phyloP scores from a whole-genome alignment of 2,113 vertebrate species.

The Tupaia chinensis region DNA sequence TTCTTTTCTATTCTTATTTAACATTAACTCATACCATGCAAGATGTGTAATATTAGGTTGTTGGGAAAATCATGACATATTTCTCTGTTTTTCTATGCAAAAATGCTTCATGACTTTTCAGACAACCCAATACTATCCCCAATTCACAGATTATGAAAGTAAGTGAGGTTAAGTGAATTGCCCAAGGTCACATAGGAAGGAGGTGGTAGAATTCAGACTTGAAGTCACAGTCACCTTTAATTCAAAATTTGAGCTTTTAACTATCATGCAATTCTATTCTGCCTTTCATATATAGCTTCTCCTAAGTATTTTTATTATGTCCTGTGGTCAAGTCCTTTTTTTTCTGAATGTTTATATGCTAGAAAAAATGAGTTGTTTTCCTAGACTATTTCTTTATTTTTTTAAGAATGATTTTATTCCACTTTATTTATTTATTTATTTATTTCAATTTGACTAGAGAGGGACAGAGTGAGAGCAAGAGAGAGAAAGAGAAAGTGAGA shows the following conservation, averaged over 20 bases:
- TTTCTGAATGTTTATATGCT: background rate
- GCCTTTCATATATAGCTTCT: background rate
- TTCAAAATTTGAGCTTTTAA: background rate
- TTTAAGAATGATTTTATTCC: too few relatives aligned
- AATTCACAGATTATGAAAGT: slow-evolving; percentile 30
- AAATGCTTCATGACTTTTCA: too few relatives aligned
- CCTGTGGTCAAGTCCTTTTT: background rate
- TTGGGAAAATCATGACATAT: too few relatives aligned
- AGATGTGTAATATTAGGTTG: background rate
- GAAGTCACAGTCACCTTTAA: background rate
- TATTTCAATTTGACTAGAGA: too few relatives aligned
- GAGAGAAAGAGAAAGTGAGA: too few relatives aligned
- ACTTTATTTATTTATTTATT: too few relatives aligned
- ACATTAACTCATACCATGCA: background rate
- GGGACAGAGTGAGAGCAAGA: too few relatives aligned
- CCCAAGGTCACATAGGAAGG: background rate
- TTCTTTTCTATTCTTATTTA: slow-evolving; percentile 50
- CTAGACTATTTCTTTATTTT: too few relatives aligned
- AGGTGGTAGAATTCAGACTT: background rate
- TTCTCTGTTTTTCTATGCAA: too few relatives aligned
- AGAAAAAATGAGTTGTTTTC: background rate
- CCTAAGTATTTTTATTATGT: background rate
- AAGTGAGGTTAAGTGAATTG: background rate
- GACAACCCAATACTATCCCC: background rate
- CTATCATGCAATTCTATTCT: background rate